phyloP scores from a whole-genome alignment of 2,113 vertebrate species.

The Hippoglossus stenolepis region DNA sequence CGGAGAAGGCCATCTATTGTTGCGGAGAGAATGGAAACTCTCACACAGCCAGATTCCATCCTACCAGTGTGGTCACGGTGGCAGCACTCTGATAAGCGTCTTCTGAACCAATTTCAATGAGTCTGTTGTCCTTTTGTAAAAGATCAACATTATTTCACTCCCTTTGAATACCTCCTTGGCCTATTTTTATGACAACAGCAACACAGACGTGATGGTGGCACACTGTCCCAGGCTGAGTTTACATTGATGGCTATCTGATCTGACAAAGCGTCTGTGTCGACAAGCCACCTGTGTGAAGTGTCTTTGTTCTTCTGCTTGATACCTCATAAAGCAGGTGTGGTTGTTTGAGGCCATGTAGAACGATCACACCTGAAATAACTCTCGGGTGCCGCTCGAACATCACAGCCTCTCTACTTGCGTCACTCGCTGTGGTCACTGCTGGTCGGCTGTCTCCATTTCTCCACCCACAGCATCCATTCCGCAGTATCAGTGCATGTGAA shows the following conservation, averaged over 20 bases:
- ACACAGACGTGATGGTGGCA: slow-evolving; percentile 27
- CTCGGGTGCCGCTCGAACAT: slow-evolving; percentile 41
- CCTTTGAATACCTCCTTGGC: slow-evolving; percentile 35
- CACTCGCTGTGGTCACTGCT: slow-evolving; percentile 65
- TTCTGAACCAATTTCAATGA: slow-evolving; percentile 64
- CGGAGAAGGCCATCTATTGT: slow-evolving; percentile 74
- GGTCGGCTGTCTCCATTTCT: slow-evolving; percentile 42
- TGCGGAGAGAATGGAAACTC: slow-evolving; percentile 66
- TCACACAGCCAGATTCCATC: slow-evolving; percentile 70
- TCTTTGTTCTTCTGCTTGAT: slow-evolving; percentile 21
- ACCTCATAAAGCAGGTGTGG: slow-evolving; percentile 22
- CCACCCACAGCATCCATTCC: slow-evolving; percentile 71
- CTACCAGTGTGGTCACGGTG: slow-evolving; percentile 56
- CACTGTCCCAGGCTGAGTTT: slow-evolving; percentile 5
- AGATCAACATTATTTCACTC: slow-evolving; percentile 38
- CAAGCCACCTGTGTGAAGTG: not conserved
- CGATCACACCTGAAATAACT: slow-evolving; percentile 51
- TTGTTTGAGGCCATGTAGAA: not conserved
- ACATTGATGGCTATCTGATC: slow-evolving; percentile 37
- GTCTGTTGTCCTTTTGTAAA: slow-evolving; percentile 54
- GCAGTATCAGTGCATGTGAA: slow-evolving; percentile 60
- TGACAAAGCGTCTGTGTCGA: slow-evolving; percentile 23
- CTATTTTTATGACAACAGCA: slow-evolving; percentile 43
- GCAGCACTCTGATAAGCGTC: slow-evolving; percentile 62
- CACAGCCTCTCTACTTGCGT: slow-evolving; percentile 63